Conservation (phyloP, 2,888 invertebrate species). For the Lordiphosa fenestrarum region DNA sequence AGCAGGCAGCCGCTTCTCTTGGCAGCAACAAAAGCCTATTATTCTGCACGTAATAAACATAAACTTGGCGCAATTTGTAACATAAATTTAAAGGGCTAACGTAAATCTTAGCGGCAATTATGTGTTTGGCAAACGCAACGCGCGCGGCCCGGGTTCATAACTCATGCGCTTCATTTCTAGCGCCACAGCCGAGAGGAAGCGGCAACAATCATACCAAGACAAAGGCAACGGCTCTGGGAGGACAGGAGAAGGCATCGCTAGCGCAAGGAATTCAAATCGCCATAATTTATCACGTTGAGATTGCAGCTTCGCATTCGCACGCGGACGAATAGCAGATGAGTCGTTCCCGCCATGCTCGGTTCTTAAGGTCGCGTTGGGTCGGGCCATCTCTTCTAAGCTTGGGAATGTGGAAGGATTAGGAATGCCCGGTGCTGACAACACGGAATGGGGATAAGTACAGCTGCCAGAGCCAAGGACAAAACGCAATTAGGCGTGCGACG, state of each 20-base stretch:
- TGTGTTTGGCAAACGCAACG: conserved; percentile 64
- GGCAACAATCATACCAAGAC: conserved; percentile 26
- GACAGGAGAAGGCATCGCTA: conserved; percentile 20
- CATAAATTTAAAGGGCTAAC: conserved; percentile 70
- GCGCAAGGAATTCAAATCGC: conserved; percentile 70
- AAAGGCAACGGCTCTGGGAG: conserved; percentile 5
- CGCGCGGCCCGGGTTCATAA: conserved; percentile 53
- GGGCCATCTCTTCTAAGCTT: conserved; percentile 22
- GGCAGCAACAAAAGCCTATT: conserved; percentile 67
- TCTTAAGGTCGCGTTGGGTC: conserved; percentile 15
- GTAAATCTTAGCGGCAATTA: conserved; percentile 74
- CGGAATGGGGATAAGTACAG: conserved; percentile 11
- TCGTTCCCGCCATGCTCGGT: conserved; percentile 20
- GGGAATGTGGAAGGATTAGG: conserved; percentile 50
- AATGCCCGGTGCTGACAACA: conserved; percentile 8
- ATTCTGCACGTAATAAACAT: conserved; percentile 73
- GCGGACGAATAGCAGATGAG: conserved; percentile 47
- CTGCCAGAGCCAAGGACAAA: conserved; percentile 34
- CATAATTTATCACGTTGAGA: conserved; percentile 72
- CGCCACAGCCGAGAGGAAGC: conserved; percentile 18
- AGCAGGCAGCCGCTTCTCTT: conserved; percentile 18
- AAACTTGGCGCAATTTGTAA: conserved; percentile 72
- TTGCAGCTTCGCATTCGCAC: conserved; percentile 59
- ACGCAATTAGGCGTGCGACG: conserved; percentile 62
- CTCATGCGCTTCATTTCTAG: conserved; percentile 68